These are phyloP conservation scores for Aselliscus stoliczkanus DNA, from an alignment of 2,797 vertebrate species.

Conservation along the genomic window DNA sequence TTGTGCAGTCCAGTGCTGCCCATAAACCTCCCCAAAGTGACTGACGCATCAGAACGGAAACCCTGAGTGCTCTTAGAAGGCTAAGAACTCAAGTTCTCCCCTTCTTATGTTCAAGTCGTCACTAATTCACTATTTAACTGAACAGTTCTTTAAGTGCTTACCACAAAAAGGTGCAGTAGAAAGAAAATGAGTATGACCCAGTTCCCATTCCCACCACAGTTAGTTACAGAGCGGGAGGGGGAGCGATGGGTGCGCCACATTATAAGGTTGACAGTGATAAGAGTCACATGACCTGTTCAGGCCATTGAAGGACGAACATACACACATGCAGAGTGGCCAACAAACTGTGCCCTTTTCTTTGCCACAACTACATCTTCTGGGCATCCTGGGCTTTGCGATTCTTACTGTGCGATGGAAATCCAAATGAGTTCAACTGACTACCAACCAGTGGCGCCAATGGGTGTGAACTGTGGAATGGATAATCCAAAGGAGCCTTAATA, in stretches of 20 bases:
- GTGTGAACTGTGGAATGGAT: neutral
- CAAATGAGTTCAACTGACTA: neutral
- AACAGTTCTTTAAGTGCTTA: neutral
- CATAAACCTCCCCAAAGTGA: neutral
- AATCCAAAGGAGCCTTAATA: neutral
- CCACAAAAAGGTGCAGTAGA: neutral
- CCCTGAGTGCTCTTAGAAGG: neutral
- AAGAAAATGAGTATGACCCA: neutral
- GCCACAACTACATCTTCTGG: neutral
- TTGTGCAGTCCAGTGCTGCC: neutral
- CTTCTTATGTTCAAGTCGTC: neutral
- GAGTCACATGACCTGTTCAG: neutral
- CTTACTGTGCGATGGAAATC: neutral
- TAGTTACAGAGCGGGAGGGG: neutral
- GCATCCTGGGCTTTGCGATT: neutral
- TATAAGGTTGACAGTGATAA: fast-evolving
- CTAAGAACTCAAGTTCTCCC: neutral
- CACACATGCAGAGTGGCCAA: fast-evolving
- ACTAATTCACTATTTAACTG: neutral
- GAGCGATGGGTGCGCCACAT: neutral
- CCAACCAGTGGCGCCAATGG: neutral
- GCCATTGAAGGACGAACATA: neutral
- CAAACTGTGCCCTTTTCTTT: neutral
- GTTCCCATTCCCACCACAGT: neutral
- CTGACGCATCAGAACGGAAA: neutral